These are phyloP conservation scores for Merodon equestris DNA, from an alignment of 2,888 invertebrate species.

Conservation along the genomic window DNA sequence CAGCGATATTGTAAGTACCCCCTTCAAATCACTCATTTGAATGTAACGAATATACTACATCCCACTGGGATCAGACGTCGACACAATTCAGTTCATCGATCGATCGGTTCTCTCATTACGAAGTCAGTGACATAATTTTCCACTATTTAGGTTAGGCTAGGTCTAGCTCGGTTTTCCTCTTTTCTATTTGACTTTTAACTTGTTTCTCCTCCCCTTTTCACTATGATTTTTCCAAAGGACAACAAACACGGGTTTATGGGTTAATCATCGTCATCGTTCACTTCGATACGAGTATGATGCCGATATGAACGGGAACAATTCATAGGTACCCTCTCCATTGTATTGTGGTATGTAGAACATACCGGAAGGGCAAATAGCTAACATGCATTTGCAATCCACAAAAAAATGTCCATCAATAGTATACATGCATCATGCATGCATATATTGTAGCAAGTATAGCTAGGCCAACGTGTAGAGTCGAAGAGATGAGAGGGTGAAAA, in stretches of 20 bases:
- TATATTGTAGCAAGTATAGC: constrained; percentile 38
- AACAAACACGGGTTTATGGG: constrained; percentile 49
- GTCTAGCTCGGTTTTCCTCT: neutral
- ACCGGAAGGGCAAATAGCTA: constrained; percentile 68
- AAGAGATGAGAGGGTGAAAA: constrained; percentile 67
- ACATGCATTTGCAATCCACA: constrained; percentile 57
- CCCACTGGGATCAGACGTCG: too few species aligned
- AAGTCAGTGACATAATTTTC: constrained; percentile 62
- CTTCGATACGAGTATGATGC: too few species aligned
- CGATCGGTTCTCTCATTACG: constrained; percentile 59
- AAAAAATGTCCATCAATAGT: constrained; percentile 17
- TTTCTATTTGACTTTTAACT: constrained; percentile 5
- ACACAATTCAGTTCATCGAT: constrained; percentile 32
- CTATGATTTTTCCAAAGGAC: constrained; percentile 48
- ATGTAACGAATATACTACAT: too few species aligned
- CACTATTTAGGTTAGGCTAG: constrained; percentile 22
- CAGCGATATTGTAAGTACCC: constrained; percentile 93
- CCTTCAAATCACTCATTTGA: neutral
- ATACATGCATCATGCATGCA: too few species aligned
- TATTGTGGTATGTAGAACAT: constrained; percentile 67
- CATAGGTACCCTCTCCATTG: constrained; percentile 31
- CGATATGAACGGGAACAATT: constrained; percentile 3
- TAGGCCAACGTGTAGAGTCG: constrained; percentile 60
- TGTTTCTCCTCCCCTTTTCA: constrained; percentile 14
- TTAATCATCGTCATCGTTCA: constrained; percentile 51